Evolutionary conservation across 1,140 invertebrate species (phyloP).

Genomic region (Apolygus lucorum): DNA sequence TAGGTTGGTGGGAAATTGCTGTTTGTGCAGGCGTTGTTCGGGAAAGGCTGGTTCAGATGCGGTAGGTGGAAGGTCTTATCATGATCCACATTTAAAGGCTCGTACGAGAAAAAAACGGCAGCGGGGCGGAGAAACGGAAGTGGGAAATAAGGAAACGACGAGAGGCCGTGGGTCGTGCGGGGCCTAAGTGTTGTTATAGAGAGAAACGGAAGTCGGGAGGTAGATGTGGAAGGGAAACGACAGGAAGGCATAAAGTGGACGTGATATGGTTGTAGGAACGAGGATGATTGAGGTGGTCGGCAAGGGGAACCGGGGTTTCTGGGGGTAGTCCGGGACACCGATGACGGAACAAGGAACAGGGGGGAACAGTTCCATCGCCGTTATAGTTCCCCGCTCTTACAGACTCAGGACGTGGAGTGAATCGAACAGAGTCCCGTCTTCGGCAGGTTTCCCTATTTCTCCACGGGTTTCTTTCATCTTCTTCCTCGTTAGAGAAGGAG

Average conservation of each 20-base stretch:
- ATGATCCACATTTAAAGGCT: neutral
- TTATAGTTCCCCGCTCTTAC: neutral
- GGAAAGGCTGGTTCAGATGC: too few species aligned
- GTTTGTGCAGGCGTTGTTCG: too few species aligned
- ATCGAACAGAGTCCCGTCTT: too few species aligned
- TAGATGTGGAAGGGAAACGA: neutral
- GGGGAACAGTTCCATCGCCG: neutral
- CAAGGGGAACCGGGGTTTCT: neutral
- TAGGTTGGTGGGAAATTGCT: too few species aligned
- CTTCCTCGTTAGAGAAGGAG: too few species aligned
- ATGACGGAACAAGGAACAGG: too few species aligned
- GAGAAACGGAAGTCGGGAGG: neutral
- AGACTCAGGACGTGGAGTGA: neutral
- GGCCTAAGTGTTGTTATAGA: neutral
- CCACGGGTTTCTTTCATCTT: too few species aligned
- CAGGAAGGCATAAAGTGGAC: neutral
- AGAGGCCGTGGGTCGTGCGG: neutral
- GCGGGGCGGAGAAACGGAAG: neutral
- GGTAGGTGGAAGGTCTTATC: neutral
- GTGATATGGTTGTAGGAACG: neutral
- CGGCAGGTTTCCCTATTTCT: too few species aligned
- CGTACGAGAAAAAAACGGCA: neutral
- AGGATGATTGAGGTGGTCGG: neutral
- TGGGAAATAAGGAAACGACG: neutral
- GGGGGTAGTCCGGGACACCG: neutral